These are phyloP conservation scores for Sturnus vulgaris DNA, from an alignment of 2,113 vertebrate genomes.

Conservation along the genomic window DNA sequence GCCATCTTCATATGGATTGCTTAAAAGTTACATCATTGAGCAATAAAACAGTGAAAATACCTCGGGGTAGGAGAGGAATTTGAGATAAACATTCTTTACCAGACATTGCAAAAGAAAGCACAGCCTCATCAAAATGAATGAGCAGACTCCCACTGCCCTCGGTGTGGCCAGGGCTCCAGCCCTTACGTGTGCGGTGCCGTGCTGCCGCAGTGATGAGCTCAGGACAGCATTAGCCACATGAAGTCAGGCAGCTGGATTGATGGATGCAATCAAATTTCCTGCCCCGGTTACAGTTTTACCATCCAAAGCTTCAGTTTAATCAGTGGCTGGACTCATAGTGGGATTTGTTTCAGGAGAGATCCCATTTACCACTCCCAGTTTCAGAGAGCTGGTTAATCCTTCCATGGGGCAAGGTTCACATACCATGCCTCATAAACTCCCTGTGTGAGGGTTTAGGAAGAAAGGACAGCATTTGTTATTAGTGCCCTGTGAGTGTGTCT, in stretches of 20 bases:
- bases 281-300: neutral
- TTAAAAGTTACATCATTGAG: conserved; percentile 8
- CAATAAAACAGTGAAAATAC: conserved; percentile 42
- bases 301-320: neutral
- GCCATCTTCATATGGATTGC: neutral
- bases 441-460: neutral
- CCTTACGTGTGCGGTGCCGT: neutral
- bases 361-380: neutral
- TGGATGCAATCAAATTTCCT: conserved; percentile 31
- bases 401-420: neutral
- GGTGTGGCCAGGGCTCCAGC: neutral
- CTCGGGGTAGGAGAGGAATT: conserved; percentile 1
- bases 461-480: neutral
- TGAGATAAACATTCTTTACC: conserved; percentile 32
- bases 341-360: conserved; percentile 30
- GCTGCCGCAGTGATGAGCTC: neutral
- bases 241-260: neutral
- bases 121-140: neutral
- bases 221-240: neutral
- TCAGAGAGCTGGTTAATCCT: conserved; percentile 24
- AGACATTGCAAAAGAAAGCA: conserved; percentile 20
- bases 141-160: neutral
- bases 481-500: neutral
- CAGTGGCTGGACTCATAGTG: neutral
- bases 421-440: conserved; percentile 41